A percentile compares a stretch with the other conserved stretches of the same genome.
These are phyloP conservation scores for Callyntrura sp. DNA, from an alignment of 2,888 invertebrate species.

Conservation along the genomic window DNA sequence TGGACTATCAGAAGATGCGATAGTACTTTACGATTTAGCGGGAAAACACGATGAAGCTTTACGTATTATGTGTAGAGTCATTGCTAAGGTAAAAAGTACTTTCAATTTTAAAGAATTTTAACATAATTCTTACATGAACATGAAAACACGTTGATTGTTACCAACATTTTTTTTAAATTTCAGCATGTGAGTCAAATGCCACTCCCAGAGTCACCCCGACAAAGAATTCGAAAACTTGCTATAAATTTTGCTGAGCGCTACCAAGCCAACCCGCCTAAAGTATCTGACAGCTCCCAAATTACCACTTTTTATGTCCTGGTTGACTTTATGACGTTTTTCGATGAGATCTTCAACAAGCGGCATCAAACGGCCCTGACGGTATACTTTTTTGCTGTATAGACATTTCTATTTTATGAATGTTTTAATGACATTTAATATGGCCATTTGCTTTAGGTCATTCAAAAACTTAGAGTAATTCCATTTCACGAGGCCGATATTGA, in stretches of 20 bases:
- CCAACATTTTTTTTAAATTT: no score
- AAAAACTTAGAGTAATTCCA: constrained; percentile 91
- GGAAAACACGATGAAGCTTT: constrained; percentile 80
- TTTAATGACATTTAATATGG: no score
- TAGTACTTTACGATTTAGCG: constrained; percentile 95
- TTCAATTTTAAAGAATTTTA: no score
- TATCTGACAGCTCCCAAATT: constrained; percentile 87
- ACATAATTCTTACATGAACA: no score
- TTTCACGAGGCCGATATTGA: constrained; percentile 91
- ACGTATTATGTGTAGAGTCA: constrained; percentile 79
- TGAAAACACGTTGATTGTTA: no score
- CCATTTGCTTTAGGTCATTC: constrained; percentile 88
- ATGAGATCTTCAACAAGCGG: constrained; percentile 93
- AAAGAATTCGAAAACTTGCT: constrained; percentile 88
- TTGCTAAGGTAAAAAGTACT: constrained; percentile 78
- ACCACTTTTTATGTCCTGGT: constrained; percentile 93
- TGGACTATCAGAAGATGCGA: constrained; percentile 97
- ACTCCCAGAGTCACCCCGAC: constrained; percentile 87
- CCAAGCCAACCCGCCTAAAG: constrained; percentile 85
- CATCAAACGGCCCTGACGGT: constrained; percentile 93
- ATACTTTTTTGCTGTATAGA: no score
- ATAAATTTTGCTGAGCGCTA: constrained; percentile 88
- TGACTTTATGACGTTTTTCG: constrained; percentile 95
- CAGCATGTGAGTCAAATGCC: constrained; percentile 88
- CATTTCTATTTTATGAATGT: no score